phyloP scores from a whole-genome alignment of 2,797 vertebrate species.

The Luscinia luscinia region DNA sequence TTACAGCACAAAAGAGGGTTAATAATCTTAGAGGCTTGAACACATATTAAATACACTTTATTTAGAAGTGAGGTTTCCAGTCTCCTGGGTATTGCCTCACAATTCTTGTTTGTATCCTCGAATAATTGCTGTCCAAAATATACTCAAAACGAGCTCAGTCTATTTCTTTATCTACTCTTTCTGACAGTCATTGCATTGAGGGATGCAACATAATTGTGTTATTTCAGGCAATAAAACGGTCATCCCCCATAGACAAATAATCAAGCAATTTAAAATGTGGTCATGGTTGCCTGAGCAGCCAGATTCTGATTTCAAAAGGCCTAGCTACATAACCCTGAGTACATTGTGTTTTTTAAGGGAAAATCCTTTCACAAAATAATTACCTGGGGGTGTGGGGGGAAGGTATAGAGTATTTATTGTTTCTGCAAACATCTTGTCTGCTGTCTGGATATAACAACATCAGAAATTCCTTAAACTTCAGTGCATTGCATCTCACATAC shows the following conservation, averaged over 20 bases:
- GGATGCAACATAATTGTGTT: constrained; percentile 58
- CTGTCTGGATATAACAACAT: neutral
- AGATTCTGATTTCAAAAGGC: constrained; percentile 51
- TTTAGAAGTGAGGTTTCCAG: constrained; percentile 12
- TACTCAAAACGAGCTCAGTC: constrained; percentile 55
- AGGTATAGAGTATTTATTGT: neutral
- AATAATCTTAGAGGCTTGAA: constrained; percentile 19
- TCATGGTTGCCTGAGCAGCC: constrained; percentile 58
- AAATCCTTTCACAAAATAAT: constrained; percentile 11
- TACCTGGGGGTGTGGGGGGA: neutral
- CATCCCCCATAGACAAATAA: constrained; percentile 63
- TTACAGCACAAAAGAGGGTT: constrained; percentile 23
- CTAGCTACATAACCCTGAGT: neutral
- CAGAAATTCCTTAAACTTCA: neutral
- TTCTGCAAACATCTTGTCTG: neutral
- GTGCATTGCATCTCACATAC: neutral
- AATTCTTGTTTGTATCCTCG: constrained; percentile 9
- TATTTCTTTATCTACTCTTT: constrained; percentile 67
- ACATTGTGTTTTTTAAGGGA: neutral
- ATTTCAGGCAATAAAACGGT: constrained; percentile 74
- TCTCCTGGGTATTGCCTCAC: constrained; percentile 23
- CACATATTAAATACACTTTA: neutral
- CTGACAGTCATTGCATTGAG: constrained; percentile 51
- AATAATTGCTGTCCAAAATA: constrained; percentile 52
- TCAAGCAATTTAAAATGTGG: constrained; percentile 66